These are phyloP conservation scores for Kryptopterus vitreolus DNA, from an alignment of 2,797 vertebrate species.

Conservation along the genomic window DNA sequence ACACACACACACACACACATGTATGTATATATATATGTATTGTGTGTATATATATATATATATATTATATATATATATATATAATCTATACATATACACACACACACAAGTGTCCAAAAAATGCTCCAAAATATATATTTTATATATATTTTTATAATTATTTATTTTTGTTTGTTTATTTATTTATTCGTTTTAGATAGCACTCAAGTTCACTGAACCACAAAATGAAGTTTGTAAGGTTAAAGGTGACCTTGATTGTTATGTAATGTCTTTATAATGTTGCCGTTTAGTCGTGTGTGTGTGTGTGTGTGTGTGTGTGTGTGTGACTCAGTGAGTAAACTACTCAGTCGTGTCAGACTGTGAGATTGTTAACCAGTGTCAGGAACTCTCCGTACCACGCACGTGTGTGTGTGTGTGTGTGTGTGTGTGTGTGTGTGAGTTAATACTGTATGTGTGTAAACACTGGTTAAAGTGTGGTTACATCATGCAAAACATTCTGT, in stretches of 20 bases:
- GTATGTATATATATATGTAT: too few relatives aligned
- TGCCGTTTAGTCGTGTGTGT: not conserved
- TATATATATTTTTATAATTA: too few relatives aligned
- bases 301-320: constrained; percentile 9
- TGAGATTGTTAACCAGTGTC: constrained; percentile 35
- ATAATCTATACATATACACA: too few relatives aligned
- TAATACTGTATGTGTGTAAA: not conserved
- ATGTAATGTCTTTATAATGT: not conserved
- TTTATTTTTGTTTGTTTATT: too few relatives aligned
- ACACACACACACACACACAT: too few relatives aligned
- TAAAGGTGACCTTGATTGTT: not conserved
- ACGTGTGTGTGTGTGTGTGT: not conserved
- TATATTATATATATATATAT: too few relatives aligned
- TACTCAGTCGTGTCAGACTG: constrained; percentile 26
- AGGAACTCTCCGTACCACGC: constrained; percentile 8
- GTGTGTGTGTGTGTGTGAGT: not conserved
- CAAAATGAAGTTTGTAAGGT: too few relatives aligned
- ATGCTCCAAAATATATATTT: too few relatives aligned
- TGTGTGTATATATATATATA: too few relatives aligned
- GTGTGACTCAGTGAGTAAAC: constrained; percentile 19
- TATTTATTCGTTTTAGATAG: too few relatives aligned
- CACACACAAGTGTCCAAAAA: too few relatives aligned
- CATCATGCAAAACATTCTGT: not conserved
- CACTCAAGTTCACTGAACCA: too few relatives aligned
- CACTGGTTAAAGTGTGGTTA: not conserved